Conservation (phyloP, 1,140 invertebrate genomes). For the Antheraea mylitta region DNA sequence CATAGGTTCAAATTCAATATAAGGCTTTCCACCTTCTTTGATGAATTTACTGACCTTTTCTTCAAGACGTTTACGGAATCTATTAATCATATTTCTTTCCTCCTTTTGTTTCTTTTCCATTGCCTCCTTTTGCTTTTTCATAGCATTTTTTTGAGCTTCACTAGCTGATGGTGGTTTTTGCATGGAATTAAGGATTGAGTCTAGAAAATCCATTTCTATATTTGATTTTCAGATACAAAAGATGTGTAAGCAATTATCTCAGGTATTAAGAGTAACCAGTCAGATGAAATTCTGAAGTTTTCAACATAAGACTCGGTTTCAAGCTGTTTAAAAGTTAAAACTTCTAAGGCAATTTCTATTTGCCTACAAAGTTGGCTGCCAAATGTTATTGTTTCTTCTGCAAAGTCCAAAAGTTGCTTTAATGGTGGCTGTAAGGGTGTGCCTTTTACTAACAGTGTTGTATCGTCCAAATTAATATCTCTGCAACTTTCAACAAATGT, state of each 20-base stretch:
- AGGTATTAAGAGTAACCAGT: constrained; percentile 49
- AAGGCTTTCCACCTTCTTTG: constrained; percentile 71
- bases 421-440: constrained; percentile 64
- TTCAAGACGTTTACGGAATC: constrained; percentile 76
- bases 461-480: constrained; percentile 44
- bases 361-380: constrained; percentile 53
- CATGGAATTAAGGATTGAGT: constrained; percentile 87
- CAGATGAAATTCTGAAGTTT: constrained; percentile 50
- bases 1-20: constrained; percentile 78
- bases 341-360: constrained; percentile 53
- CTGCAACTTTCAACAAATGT: constrained; percentile 49
- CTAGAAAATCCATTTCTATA: constrained; percentile 84
- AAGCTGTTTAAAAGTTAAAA: constrained; percentile 45
- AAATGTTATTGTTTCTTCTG: constrained; percentile 57
- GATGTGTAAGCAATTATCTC: constrained; percentile 68
- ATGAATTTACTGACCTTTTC: constrained; percentile 76
- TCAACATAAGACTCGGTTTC: constrained; percentile 47
- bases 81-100: constrained; percentile 75
- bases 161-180: constrained; percentile 85
- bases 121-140: constrained; percentile 82
- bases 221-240: constrained; percentile 61
- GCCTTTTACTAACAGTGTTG: constrained; percentile 49
- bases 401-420: constrained; percentile 58
- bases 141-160: constrained; percentile 82
- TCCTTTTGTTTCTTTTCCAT: constrained; percentile 75